Conservation (phyloP, 1,140 invertebrate species). For the Meteorus sp. region DNA sequence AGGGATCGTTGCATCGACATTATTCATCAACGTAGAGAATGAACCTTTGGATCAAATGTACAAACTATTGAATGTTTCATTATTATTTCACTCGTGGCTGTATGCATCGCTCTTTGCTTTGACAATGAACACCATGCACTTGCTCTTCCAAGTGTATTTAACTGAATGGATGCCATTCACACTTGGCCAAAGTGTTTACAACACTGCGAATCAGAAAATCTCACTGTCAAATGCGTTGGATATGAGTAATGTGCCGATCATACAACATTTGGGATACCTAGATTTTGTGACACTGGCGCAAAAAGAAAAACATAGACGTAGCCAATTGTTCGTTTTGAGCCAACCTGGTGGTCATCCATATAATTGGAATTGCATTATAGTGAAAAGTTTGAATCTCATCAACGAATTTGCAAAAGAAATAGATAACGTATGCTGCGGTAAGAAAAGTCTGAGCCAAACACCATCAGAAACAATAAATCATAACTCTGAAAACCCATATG, state of each 20-base stretch:
- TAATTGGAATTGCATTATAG: conserved; percentile 74
- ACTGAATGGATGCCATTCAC: conserved; percentile 67
- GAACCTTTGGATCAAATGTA: conserved; percentile 59
- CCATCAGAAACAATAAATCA: neutral
- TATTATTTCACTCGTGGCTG: conserved; percentile 69
- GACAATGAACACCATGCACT: conserved; percentile 69
- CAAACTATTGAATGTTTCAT: conserved; percentile 55
- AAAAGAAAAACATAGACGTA: conserved; percentile 61
- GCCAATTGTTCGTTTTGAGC: conserved; percentile 70
- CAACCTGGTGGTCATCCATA: conserved; percentile 77
- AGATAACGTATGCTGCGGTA: conserved; percentile 50
- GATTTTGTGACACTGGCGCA: conserved; percentile 68
- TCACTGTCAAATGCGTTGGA: conserved; percentile 63
- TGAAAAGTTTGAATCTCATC: conserved; percentile 63
- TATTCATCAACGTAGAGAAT: conserved; percentile 49
- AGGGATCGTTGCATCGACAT: conserved; percentile 27
- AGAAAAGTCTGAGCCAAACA: conserved; percentile 26
- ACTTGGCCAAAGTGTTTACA: conserved; percentile 38
- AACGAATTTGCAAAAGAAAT: conserved; percentile 66
- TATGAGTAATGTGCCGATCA: conserved; percentile 62
- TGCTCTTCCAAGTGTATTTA: conserved; percentile 70
- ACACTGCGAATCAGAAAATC: conserved; percentile 36
- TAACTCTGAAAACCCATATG: conserved; percentile 37
- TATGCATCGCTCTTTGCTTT: conserved; percentile 69
- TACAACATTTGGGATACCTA: conserved; percentile 71